These are phyloP conservation scores for Oreortyx pictus DNA, from an alignment of 2,797 vertebrate species.

Conservation along the genomic window DNA sequence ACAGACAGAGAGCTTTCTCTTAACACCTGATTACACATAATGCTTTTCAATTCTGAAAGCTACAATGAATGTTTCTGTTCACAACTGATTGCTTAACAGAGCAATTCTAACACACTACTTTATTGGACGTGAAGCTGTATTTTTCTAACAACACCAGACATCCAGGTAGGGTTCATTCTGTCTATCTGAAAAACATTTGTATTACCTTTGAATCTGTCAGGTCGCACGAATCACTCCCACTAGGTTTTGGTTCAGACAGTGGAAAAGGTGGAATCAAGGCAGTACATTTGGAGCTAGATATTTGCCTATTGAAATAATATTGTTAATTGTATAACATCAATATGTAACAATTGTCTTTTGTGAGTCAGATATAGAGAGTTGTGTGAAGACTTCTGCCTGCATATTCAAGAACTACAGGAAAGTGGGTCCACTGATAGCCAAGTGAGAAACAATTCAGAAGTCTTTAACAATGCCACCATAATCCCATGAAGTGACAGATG, in stretches of 20 bases:
- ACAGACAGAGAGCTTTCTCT: neutral
- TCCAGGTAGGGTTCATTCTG: neutral
- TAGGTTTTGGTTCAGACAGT: conserved; percentile 57
- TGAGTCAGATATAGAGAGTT: neutral
- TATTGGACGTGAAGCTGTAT: neutral
- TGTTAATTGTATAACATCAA: neutral
- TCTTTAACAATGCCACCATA: neutral
- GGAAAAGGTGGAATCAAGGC: conserved; percentile 32
- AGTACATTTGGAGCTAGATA: conserved; percentile 48
- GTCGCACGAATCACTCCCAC: conserved; percentile 38
- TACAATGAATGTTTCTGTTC: neutral
- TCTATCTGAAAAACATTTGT: neutral
- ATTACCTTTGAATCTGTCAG: conserved; percentile 73
- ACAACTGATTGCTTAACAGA: neutral
- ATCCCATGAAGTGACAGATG: neutral
- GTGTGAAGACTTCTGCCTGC: neutral
- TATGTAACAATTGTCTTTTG: neutral
- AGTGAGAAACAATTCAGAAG: neutral
- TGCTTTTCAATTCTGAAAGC: neutral
- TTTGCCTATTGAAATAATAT: conserved; percentile 67
- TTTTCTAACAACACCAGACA: neutral
- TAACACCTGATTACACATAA: neutral
- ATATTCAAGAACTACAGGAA: neutral
- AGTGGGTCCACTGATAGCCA: neutral
- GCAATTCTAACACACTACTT: neutral